Conservation (phyloP, 2,797 vertebrate genomes). For the Pangasius mekongensis region DNA sequence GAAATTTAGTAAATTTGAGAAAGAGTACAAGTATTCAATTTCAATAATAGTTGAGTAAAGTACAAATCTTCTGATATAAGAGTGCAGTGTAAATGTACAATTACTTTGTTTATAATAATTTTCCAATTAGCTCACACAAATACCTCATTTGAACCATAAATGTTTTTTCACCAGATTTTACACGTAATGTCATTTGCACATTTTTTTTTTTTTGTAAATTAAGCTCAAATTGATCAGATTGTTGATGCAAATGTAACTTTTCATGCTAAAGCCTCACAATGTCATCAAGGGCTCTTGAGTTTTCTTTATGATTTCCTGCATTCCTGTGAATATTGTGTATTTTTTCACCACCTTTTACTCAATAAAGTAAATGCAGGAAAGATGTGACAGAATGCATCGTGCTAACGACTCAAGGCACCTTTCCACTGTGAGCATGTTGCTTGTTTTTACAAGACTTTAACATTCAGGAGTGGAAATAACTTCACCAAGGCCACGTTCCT, state of each 20-base stretch:
- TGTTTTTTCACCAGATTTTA: background rate
- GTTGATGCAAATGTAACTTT: background rate
- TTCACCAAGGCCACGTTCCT: constrained; percentile 39
- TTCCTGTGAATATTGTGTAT: background rate
- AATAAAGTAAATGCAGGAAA: background rate
- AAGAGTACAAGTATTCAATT: background rate
- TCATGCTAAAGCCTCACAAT: background rate
- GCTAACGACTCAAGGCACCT: constrained; percentile 41
- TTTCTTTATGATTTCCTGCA: constrained; percentile 15
- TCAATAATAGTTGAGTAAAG: background rate
- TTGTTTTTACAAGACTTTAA: constrained; percentile 7
- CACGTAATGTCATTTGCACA: background rate
- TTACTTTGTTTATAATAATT: background rate
- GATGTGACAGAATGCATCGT: background rate
- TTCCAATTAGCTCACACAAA: background rate
- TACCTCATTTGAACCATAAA: background rate
- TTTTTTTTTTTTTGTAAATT: background rate
- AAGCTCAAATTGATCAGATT: background rate
- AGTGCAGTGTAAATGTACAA: background rate
- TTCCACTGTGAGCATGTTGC: constrained; percentile 14
- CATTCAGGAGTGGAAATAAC: constrained; percentile 42
- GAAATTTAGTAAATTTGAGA: background rate
- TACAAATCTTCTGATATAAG: background rate
- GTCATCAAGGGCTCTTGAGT: background rate
- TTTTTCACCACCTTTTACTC: constrained; percentile 9